Evolutionary conservation across 2,888 invertebrate genomes (phyloP).

Genomic region (Stenurella melanura): DNA sequence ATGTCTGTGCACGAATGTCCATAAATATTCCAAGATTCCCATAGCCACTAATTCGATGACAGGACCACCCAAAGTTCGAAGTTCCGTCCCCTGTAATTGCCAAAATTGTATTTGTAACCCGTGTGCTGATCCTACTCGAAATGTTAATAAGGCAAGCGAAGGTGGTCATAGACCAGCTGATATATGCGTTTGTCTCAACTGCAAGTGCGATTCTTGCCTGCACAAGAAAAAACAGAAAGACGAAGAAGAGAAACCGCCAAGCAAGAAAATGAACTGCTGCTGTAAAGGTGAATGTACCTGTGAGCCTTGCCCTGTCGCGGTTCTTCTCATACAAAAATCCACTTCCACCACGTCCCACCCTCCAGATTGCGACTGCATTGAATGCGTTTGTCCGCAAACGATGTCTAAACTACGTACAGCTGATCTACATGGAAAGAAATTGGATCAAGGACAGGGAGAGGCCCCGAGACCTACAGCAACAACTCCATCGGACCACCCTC

Average conservation of each 20-base stretch:
- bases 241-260: background rate
- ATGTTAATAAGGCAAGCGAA: background rate
- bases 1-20: constrained; percentile 54
- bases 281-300: constrained; percentile 50
- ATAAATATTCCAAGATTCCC: constrained; percentile 57
- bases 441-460: too few species aligned
- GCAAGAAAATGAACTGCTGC: constrained; percentile 37
- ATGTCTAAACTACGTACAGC: constrained; percentile 1
- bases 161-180: background rate
- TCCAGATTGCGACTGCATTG: constrained; percentile 47
- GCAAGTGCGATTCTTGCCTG: constrained; percentile 46
- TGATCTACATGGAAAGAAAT: too few species aligned
- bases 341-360: constrained; percentile 42
- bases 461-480: too few species aligned
- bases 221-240: constrained; percentile 21
- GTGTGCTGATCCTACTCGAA: background rate
- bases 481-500: constrained; percentile 42
- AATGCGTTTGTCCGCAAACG: constrained; percentile 47
- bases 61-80: constrained; percentile 28
- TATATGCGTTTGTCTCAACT: constrained; percentile 51
- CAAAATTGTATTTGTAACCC: constrained; percentile 27
- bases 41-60: constrained; percentile 46
- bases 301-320: constrained; percentile 41
- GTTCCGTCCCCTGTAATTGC: constrained; percentile 19
- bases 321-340: too few species aligned